Conservation (phyloP, 2,888 invertebrate species). For the Pachliopta kotzebuea region DNA sequence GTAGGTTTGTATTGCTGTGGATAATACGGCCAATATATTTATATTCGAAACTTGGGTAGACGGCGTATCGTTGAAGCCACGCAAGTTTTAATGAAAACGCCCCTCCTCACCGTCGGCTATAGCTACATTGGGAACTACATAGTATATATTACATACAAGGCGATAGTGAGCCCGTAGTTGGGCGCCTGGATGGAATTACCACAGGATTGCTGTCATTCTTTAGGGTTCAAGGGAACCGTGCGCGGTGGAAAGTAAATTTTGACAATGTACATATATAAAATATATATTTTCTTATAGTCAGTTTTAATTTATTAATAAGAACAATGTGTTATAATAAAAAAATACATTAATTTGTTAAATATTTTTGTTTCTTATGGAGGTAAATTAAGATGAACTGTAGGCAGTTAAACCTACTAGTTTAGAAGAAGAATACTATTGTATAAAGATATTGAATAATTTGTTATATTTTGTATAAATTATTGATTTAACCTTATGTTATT, state of each 20-base stretch:
- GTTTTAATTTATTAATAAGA: background rate
- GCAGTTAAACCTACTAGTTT: too few species aligned
- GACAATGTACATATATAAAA: conserved; percentile 13
- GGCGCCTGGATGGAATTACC: conserved; percentile 56
- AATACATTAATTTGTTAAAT: too few species aligned
- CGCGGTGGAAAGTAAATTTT: conserved; percentile 16
- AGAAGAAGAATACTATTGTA: too few species aligned
- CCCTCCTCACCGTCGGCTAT: conserved; percentile 40
- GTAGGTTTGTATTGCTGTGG: background rate
- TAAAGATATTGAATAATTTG: too few species aligned
- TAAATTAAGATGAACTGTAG: too few species aligned
- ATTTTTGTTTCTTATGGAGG: too few species aligned
- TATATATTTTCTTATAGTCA: background rate
- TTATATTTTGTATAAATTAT: too few species aligned
- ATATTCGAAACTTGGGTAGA: conserved; percentile 16
- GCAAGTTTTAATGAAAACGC: conserved; percentile 74
- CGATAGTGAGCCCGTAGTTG: conserved; percentile 38
- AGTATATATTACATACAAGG: conserved; percentile 27
- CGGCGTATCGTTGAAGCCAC: conserved; percentile 49
- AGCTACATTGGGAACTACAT: conserved; percentile 24
- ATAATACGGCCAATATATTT: conserved; percentile 12
- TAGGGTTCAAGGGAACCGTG: conserved; percentile 46
- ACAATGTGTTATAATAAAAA: too few species aligned
- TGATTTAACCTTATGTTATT: too few species aligned
- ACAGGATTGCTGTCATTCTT: conserved; percentile 71